Evolutionary conservation across 1,140 invertebrate genomes (phyloP).

Genomic region (Eurosta solidaginis): DNA sequence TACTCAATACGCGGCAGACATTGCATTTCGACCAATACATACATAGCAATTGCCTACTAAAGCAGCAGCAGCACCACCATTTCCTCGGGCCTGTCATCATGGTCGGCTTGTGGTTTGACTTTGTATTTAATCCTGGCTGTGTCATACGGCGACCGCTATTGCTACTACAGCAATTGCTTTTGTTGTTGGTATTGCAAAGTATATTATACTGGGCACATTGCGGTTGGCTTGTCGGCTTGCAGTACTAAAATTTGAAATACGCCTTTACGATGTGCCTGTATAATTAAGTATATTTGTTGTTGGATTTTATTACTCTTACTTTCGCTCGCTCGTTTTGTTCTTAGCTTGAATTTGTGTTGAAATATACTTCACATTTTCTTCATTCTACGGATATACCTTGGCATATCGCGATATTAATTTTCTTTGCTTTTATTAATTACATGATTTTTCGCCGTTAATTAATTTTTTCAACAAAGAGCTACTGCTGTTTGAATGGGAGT

Average conservation of each 20-base stretch:
- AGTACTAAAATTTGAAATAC: neutral
- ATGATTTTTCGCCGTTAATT: conserved; percentile 7
- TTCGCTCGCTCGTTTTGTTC: no score
- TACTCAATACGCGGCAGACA: neutral
- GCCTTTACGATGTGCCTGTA: neutral
- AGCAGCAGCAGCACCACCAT: neutral
- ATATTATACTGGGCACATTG: neutral
- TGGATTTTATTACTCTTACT: neutral
- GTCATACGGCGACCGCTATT: neutral
- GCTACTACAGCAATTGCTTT: neutral
- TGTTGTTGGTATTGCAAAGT: neutral
- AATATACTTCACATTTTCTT: neutral
- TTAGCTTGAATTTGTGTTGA: no score
- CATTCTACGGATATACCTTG: neutral
- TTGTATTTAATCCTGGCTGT: conserved; percentile 6
- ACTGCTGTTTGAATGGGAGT: neutral
- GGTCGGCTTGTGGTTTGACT: conserved; percentile 22
- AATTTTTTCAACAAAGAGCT: neutral
- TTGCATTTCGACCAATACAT: neutral
- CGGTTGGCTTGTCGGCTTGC: neutral
- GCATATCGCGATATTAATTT: neutral
- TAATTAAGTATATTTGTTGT: neutral
- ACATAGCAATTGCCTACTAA: neutral
- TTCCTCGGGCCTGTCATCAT: neutral
- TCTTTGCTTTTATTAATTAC: neutral